Conservation (phyloP, 1,140 invertebrate genomes). For the Pseudoatta argentina region DNA sequence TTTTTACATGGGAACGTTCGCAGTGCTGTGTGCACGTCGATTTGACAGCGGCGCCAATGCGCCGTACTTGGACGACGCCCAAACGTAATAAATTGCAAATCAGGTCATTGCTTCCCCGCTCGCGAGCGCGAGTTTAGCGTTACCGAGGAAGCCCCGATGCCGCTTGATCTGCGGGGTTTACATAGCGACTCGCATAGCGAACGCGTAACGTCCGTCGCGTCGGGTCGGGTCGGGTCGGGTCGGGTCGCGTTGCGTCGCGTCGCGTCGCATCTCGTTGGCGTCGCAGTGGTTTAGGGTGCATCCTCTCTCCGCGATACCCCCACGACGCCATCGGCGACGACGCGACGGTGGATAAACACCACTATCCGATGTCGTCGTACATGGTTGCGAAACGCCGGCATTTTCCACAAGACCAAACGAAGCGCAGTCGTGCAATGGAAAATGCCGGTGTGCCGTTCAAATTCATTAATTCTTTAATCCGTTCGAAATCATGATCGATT, state of each 20-base stretch:
- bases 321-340: constrained; percentile 8
- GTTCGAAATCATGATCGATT: neutral
- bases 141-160: constrained; percentile 41
- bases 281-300: constrained; percentile 15
- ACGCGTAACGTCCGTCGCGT: neutral
- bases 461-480: neutral
- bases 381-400: neutral
- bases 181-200: constrained; percentile 9
- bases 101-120: constrained; percentile 78
- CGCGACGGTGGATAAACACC: constrained; percentile 34
- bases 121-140: constrained; percentile 60
- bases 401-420: neutral
- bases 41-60: constrained; percentile 75
- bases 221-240: neutral
- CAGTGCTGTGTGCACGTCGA: constrained; percentile 31
- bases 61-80: constrained; percentile 76
- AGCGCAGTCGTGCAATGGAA: neutral
- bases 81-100: constrained; percentile 80
- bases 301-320: neutral
- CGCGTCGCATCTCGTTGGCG: constrained; percentile 11
- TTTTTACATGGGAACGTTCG: constrained; percentile 8
- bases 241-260: neutral
- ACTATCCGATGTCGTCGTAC: constrained; percentile 5
- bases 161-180: constrained; percentile 33
- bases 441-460: neutral